Base-by-base conservation (phyloP, 2,888 invertebrate species). In the Elgonia sp. region DNA sequence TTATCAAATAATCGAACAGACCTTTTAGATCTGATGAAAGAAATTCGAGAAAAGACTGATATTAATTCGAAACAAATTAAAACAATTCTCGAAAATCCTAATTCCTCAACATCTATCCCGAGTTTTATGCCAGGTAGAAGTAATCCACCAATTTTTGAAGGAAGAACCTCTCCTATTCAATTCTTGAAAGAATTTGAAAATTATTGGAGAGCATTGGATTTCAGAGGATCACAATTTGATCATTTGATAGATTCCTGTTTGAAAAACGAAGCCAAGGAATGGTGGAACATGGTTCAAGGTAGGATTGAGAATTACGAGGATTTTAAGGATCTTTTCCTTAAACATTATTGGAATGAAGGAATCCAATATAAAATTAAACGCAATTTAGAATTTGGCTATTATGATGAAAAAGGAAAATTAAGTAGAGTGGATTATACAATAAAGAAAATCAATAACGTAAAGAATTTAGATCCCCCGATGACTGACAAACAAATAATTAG, bases 381-480 rank as follows among this genome's bases (percentile, higher is more conserved):
- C 1, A 57, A 69, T 29, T 16, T 50, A 5, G 29, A 40, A 16
- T 69, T 46, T 50, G 69, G 69, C 0, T n/a, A 14, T n/a, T 50
- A 50, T 16, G 16, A 50, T n/a, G 29, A 12, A 6, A 50, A 29
- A 1, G 69, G 69, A 14, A 21, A 46, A 29, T 29, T 69, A 14
- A 69, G 9, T 16, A 46, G 50, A 14, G 50, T 50, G 14, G 69
- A 69, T 4, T 69, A 69, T 10, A 50, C 50, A 0, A 69, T 69
- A 10, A 46, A 50, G 16, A 69, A 50, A 4, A 5, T 46, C 0
- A 69, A 21, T 14, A 50, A 46, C 3, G 53, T n/a, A 1, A 7
- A n/a, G n/a, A n/a, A n/a, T 8, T n/a, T 53, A 53, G 53, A 53
- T 8, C 53, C 53, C 1, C 53, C 53, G 3, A n/a, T 53, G 16